phyloP scores from a whole-genome alignment of 2,113 vertebrate species.

The Salvelinus fontinalis region DNA sequence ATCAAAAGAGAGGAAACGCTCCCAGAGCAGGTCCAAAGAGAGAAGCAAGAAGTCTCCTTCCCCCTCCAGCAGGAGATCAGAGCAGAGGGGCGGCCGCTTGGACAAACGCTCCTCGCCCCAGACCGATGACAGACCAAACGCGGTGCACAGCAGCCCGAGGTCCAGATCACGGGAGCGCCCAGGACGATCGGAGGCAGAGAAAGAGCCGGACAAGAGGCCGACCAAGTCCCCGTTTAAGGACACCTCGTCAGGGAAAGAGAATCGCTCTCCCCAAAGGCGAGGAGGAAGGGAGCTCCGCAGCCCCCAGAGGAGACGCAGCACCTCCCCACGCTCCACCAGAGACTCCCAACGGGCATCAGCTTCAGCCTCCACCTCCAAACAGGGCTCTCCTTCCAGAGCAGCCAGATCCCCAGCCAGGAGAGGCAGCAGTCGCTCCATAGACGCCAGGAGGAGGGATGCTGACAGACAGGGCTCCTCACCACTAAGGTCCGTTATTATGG shows the following conservation, averaged over 20 bases:
- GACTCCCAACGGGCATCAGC: slow-evolving; percentile 72
- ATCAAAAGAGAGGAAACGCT: slow-evolving; percentile 87
- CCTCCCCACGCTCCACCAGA: slow-evolving; percentile 82
- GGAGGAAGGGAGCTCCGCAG: slow-evolving; percentile 70
- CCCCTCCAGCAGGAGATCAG: slow-evolving; percentile 76
- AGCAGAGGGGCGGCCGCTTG: slow-evolving; percentile 77
- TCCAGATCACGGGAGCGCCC: slow-evolving; percentile 84
- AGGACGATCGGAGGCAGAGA: slow-evolving; percentile 80
- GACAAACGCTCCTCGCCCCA: slow-evolving; percentile 65
- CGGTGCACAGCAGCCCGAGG: slow-evolving; percentile 62
- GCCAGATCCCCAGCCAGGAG: slow-evolving; percentile 82
- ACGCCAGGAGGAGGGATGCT: slow-evolving; percentile 84
- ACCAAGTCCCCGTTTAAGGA: slow-evolving; percentile 96
- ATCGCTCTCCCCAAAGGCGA: slow-evolving; percentile 87
- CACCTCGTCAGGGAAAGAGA: slow-evolving; percentile 95
- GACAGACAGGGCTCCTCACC: slow-evolving; percentile 85
- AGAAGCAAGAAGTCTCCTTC: slow-evolving; percentile 78
- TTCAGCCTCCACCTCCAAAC: slow-evolving; percentile 78
- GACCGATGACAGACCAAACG: slow-evolving; percentile 57
- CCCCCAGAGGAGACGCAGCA: slow-evolving; percentile 81
- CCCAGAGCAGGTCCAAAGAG: slow-evolving; percentile 85
- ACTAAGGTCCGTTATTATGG: slow-evolving; percentile 75
- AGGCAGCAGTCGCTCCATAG: slow-evolving; percentile 86
- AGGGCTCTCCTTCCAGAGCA: slow-evolving; percentile 85
- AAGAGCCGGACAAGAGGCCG: slow-evolving; percentile 82